A percentile compares a stretch with the other conserved stretches of the same genome.
Evolutionary conservation across 2,113 vertebrate species (phyloP).

Genomic region (Nerophis lumbriciformis): DNA sequence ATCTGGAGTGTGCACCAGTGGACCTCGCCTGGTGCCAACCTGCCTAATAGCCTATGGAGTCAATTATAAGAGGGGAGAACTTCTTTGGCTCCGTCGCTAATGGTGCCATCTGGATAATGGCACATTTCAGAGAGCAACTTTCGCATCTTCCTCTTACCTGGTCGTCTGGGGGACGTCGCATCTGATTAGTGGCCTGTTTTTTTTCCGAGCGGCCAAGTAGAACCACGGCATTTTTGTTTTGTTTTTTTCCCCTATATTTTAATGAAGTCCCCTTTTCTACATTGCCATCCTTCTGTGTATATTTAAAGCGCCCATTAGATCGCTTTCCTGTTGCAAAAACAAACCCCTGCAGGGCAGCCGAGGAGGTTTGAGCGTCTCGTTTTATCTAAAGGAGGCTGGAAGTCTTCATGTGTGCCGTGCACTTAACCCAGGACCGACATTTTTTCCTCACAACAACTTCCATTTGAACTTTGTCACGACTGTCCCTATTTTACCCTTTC

Average conservation of each 20-base stretch:
- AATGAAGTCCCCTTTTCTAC: conserved; percentile 53
- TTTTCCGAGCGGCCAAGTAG: conserved; percentile 58
- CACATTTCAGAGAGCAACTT: conserved; percentile 70
- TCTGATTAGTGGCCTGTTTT: conserved; percentile 56
- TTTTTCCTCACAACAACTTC: background rate
- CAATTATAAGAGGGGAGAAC: conserved; percentile 79
- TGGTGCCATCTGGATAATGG: conserved; percentile 80
- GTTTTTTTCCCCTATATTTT: conserved; percentile 51
- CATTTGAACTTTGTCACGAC: too few relatives aligned
- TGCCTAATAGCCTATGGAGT: conserved; percentile 82
- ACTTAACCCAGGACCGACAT: conserved; percentile 28
- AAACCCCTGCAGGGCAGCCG: conserved; percentile 18
- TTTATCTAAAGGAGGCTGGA: conserved; percentile 26
- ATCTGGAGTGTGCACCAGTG: conserved; percentile 74
- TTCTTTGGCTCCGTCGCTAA: conserved; percentile 76
- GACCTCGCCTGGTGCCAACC: conserved; percentile 74
- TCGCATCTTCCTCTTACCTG: conserved; percentile 74
- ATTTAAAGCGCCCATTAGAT: conserved; percentile 40
- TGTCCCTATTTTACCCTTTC: too few relatives aligned
- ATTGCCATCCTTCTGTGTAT: conserved; percentile 20
- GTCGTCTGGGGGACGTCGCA: conserved; percentile 68
- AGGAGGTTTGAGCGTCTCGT: conserved; percentile 47
- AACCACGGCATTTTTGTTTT: conserved; percentile 60
- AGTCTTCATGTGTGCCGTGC: conserved; percentile 20
- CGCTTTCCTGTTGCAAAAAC: conserved; percentile 38